Percentiles rank a stretch among this genome's conserved stretches.
These are phyloP conservation scores for Sebastes schlegelii DNA, from an alignment of 2,113 vertebrate species.

Conservation along the genomic window DNA sequence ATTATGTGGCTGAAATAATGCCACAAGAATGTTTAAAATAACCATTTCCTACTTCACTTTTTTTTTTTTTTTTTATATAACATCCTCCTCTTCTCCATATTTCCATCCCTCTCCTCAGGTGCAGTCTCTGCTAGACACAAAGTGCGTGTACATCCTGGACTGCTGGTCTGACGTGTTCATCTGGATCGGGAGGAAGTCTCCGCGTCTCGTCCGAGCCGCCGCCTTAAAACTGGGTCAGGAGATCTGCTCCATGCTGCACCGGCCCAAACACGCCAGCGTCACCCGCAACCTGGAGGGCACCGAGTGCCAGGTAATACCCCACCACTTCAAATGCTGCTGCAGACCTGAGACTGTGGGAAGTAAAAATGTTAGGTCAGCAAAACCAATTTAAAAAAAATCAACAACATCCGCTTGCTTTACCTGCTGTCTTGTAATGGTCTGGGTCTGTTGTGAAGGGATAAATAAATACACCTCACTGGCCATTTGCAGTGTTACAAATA, in stretches of 20 bases:
- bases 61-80: not conserved
- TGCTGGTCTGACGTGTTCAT: conserved; percentile 98
- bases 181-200: conserved; percentile 97
- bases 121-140: conserved; percentile 96
- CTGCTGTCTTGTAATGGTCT: not conserved
- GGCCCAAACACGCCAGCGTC: conserved; percentile 93
- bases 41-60: not conserved
- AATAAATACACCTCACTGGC: not conserved
- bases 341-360: not conserved
- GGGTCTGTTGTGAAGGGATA: not conserved
- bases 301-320: conserved; percentile 89
- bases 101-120: conserved; percentile 78
- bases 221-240: conserved; percentile 98
- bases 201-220: conserved; percentile 92
- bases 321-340: not conserved
- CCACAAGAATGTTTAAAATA: no score
- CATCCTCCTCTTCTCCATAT: not conserved
- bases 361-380: not conserved
- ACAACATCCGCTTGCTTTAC: not conserved
- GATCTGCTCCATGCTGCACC: conserved; percentile 95
- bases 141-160: conserved; percentile 95
- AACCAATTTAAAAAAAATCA: not conserved
- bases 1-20: no score
- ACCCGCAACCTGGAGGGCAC: conserved; percentile 96
- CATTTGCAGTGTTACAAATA: not conserved